phyloP scores from a whole-genome alignment of 2,888 invertebrate species.

The Scaptomyza flava region DNA sequence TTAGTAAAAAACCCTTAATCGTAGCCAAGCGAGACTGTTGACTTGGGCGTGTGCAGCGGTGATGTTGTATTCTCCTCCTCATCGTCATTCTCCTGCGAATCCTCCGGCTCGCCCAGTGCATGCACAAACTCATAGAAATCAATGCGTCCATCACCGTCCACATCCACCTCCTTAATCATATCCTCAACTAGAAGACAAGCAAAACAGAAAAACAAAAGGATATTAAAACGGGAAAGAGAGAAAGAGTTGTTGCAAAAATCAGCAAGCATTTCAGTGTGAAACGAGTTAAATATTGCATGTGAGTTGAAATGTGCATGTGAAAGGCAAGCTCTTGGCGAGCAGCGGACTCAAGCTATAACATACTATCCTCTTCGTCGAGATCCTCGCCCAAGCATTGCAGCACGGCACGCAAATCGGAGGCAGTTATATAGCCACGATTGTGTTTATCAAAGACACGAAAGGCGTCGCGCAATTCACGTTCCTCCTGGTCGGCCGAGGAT shows the following conservation, averaged over 20 bases:
- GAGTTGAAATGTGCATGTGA: too few relatives aligned
- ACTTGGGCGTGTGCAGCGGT: conserved; percentile 83
- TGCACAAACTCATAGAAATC: conserved; percentile 95
- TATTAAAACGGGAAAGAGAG: background rate
- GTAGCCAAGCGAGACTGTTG: conserved; percentile 76
- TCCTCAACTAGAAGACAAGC: conserved; percentile 90
- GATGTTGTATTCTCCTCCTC: conserved; percentile 87
- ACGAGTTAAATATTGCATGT: background rate
- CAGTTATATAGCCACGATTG: conserved; percentile 95
- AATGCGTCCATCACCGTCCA: conserved; percentile 96
- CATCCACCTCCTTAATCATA: conserved; percentile 98
- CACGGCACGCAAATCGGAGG: conserved; percentile 94
- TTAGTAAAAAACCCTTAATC: conserved; percentile 52
- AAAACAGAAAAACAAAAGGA: background rate
- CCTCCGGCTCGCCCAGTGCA: conserved; percentile 93
- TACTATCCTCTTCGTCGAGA: conserved; percentile 95
- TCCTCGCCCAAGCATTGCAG: conserved; percentile 95
- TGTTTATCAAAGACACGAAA: conserved; percentile 96
- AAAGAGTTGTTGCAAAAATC: background rate
- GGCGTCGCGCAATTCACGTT: conserved; percentile 92
- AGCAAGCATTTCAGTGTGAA: background rate
- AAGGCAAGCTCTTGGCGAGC: background rate
- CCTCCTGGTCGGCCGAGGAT: conserved; percentile 91
- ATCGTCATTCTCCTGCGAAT: conserved; percentile 89
- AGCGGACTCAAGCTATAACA: conserved; percentile 81